phyloP scores from a whole-genome alignment of 2,888 invertebrate genomes.

The Drosophila atroscutellata region DNA sequence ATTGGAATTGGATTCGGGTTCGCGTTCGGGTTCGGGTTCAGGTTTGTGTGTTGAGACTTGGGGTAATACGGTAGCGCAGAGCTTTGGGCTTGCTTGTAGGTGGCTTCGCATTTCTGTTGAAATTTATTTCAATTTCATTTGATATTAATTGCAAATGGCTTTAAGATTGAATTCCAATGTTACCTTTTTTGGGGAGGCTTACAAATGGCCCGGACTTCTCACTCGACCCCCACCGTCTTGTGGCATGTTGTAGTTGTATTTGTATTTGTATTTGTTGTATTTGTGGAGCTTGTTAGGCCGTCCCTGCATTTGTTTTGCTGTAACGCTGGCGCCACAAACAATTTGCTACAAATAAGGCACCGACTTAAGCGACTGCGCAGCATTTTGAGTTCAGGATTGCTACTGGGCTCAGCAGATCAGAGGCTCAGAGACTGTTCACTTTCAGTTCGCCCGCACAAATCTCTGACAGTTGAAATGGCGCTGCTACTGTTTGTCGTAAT shows the following conservation, averaged over 20 bases:
- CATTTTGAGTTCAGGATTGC: slow-evolving; percentile 5
- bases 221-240: slow-evolving; percentile 52
- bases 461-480: slow-evolving; percentile 70
- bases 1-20: slow-evolving; percentile 36
- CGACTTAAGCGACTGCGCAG: slow-evolving; percentile 70
- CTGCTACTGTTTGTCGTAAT: slow-evolving; percentile 75
- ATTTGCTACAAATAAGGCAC: slow-evolving; percentile 83
- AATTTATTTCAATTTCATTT: slow-evolving; percentile 85
- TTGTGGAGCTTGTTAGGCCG: slow-evolving; percentile 37
- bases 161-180: slow-evolving; percentile 79
- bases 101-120: slow-evolving; percentile 62
- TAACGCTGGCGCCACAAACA: slow-evolving; percentile 78
- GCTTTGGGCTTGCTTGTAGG: slow-evolving; percentile 48
- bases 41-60: slow-evolving; percentile 3
- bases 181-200: slow-evolving; percentile 66
- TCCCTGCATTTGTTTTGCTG: slow-evolving; percentile 36
- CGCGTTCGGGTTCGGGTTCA: background rate
- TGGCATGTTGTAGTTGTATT: slow-evolving; percentile 35
- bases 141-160: slow-evolving; percentile 85
- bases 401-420: background rate
- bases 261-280: slow-evolving; percentile 16
- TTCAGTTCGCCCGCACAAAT: slow-evolving; percentile 66
- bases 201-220: slow-evolving; percentile 70
- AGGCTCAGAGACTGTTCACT: background rate
- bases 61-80: slow-evolving; percentile 43